Evolutionary conservation across 2,888 invertebrate species (phyloP).

Genomic region (Agrotis clavis): DNA sequence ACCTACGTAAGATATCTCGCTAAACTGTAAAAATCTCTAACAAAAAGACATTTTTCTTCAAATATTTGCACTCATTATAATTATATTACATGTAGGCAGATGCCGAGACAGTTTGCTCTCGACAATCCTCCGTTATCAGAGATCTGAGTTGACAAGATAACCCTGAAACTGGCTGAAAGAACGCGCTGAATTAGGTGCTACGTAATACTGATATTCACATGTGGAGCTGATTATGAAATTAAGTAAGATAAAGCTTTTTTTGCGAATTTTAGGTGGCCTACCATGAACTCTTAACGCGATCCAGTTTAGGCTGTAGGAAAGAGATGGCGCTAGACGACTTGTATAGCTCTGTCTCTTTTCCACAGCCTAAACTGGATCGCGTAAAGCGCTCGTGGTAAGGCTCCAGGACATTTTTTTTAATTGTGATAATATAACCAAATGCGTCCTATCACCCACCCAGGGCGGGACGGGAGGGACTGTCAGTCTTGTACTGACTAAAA

Average conservation of each 20-base stretch:
- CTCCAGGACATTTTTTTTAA: too few species aligned
- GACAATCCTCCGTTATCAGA: slow-evolving; percentile 59
- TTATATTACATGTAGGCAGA: slow-evolving; percentile 33
- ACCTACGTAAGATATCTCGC: background rate
- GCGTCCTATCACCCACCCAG: too few species aligned
- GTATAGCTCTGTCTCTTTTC: too few species aligned
- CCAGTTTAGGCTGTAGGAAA: too few species aligned
- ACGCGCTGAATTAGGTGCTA: slow-evolving; percentile 35
- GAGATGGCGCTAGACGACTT: too few species aligned
- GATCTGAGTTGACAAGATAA: slow-evolving; percentile 59
- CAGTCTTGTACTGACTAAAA: too few species aligned
- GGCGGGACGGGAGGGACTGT: too few species aligned
- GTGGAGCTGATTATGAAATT: slow-evolving; percentile 29
- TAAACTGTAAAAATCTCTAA: slow-evolving; percentile 4
- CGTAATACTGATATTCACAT: slow-evolving; percentile 33
- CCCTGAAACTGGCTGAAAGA: slow-evolving; percentile 44
- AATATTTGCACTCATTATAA: slow-evolving; percentile 43
- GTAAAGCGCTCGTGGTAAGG: too few species aligned
- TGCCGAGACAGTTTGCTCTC: slow-evolving; percentile 52
- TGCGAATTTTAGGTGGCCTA: too few species aligned
- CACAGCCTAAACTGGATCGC: too few species aligned
- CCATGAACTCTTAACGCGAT: too few species aligned
- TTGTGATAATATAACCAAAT: too few species aligned
- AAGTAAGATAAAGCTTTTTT: background rate
- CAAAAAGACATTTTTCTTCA: slow-evolving; percentile 13